Evolutionary conservation across 2,113 vertebrate genomes (phyloP).

Genomic region (Phalacrocorax pelagicus): DNA sequence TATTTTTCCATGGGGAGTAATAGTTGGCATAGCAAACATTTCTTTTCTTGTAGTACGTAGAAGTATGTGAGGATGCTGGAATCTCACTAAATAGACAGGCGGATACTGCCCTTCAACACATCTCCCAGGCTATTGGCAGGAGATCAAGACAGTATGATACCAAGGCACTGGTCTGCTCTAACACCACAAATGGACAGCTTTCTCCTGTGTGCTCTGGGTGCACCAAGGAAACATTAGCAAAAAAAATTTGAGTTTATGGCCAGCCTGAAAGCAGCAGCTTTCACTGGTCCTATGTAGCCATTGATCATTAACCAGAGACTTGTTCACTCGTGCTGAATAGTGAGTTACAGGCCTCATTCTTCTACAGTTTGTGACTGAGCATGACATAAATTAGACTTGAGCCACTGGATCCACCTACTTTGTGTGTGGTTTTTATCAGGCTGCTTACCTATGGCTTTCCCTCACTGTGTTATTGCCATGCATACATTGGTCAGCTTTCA

Average conservation of each 20-base stretch:
- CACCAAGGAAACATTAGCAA: neutral
- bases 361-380: neutral
- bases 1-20: neutral
- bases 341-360: neutral
- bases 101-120: neutral
- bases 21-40: neutral
- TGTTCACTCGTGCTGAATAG: neutral
- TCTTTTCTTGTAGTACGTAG: neutral
- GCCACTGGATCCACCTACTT: neutral
- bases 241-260: neutral
- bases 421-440: neutral
- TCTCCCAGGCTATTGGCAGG: neutral
- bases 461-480: neutral
- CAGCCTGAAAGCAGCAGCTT: neutral
- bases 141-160: neutral
- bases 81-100: neutral
- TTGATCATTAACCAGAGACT: neutral
- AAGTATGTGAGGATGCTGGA: neutral
- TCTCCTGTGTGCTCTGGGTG: neutral
- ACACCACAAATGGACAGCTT: neutral
- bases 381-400: neutral
- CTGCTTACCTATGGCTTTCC: neutral
- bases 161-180: neutral
- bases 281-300: neutral
- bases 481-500: neutral